These are phyloP conservation scores for Salpingus planirostris DNA, from an alignment of 2,888 invertebrate genomes.

Conservation along the genomic window DNA sequence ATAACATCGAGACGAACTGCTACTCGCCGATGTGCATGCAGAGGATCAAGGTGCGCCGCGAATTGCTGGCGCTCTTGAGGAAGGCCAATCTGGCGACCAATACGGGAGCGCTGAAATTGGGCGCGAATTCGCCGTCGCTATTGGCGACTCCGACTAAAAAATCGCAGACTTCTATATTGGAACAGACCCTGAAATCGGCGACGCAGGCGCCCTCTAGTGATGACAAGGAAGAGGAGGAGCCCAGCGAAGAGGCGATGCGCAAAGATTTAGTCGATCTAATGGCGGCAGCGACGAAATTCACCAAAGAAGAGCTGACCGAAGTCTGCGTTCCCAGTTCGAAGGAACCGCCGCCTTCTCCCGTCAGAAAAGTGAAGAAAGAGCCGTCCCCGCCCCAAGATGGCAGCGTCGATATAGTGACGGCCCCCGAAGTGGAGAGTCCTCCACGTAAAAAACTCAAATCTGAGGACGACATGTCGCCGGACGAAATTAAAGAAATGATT, in stretches of 20 bases:
- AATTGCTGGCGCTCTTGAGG: conserved; percentile 53
- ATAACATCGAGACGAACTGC: conserved; percentile 51
- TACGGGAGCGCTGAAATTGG: conserved; percentile 43
- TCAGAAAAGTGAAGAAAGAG: conserved; percentile 20
- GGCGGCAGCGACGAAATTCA: conserved; percentile 52
- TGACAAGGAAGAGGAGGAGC: too few relatives aligned
- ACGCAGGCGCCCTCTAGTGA: conserved; percentile 18
- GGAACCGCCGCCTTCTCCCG: conserved; percentile 14
- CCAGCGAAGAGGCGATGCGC: conserved; percentile 47
- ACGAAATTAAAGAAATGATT: conserved; percentile 37
- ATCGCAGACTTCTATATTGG: conserved; percentile 52
- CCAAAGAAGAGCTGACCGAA: conserved; percentile 42
- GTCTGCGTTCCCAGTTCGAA: conserved; percentile 32
- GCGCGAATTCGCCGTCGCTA: conserved; percentile 25
- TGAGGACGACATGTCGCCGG: conserved; percentile 31
- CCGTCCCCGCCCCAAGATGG: conserved; percentile 22
- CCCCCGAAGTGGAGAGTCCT: conserved; percentile 40
- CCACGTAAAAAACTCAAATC: conserved; percentile 38
- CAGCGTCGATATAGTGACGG: conserved; percentile 24
- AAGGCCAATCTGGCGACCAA: conserved; percentile 53
- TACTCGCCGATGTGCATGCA: conserved; percentile 77
- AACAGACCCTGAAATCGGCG: conserved; percentile 54
- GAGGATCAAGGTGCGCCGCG: conserved; percentile 60
- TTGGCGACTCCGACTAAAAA: conserved; percentile 42
- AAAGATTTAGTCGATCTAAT: conserved; percentile 54